Percentiles rank a stretch among this genome's conserved stretches.
Evolutionary conservation across 2,797 vertebrate genomes (phyloP).

Genomic region (Todus mexicanus): DNA sequence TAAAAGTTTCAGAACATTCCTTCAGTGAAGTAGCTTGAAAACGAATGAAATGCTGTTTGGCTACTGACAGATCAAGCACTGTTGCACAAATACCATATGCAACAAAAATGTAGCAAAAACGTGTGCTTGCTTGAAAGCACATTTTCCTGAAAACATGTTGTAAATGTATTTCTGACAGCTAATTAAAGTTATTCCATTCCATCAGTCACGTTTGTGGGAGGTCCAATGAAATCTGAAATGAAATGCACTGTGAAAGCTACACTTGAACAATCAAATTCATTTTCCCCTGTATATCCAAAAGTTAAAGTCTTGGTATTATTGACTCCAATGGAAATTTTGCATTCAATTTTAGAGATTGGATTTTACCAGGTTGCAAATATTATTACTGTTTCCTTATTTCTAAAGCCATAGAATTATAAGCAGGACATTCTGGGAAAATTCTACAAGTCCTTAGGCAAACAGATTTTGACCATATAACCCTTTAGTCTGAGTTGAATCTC

Average conservation of each 20-base stretch:
- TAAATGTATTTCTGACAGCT: slow-evolving; percentile 43
- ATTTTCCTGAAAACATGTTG: neutral
- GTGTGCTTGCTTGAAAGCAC: neutral
- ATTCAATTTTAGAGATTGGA: neutral
- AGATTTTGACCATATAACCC: neutral
- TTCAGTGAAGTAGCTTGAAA: neutral
- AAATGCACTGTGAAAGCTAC: neutral
- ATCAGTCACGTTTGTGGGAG: slow-evolving; percentile 19
- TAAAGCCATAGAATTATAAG: neutral
- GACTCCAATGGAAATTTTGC: neutral
- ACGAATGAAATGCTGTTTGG: neutral
- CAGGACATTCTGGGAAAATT: neutral
- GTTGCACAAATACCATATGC: neutral
- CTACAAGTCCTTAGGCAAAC: neutral
- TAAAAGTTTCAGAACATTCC: neutral
- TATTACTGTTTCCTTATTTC: neutral
- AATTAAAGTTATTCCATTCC: slow-evolving; percentile 47
- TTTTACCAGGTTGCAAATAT: neutral
- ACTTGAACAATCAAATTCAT: neutral
- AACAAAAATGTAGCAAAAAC: neutral
- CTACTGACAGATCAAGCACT: neutral
- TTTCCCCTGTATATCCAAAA: neutral
- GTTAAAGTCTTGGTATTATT: neutral
- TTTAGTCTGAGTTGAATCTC: neutral
- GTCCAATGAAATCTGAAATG: slow-evolving; percentile 20